Evolutionary conservation across 2,797 vertebrate genomes (phyloP), one percentile per base, ranked within the genome.

Genomic region (Apodemus agrarius): DNA sequence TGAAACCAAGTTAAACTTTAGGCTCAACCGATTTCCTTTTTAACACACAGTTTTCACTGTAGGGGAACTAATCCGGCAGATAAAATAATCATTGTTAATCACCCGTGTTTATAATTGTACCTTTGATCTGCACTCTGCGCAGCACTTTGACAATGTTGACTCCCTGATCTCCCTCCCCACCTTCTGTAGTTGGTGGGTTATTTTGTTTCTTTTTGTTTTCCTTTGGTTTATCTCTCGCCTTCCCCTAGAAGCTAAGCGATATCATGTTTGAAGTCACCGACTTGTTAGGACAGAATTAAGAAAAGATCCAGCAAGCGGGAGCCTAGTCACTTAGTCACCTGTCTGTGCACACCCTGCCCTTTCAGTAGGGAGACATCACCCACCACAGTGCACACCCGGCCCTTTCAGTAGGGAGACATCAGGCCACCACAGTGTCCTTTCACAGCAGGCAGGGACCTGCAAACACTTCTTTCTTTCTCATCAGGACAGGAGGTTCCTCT

Each of bases 71-170:
- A 84, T 92, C 86, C 85, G 83, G 90, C 46, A 90, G 69, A 87
- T 90, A 87, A 96, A 78, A 91, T 76, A 88, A 94, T 90, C 40
- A 87, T 65, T 13, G 46, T 54, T 93, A 91, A 97, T 93, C 95
- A 94, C 43, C 65, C 46, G n/a, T 91, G 88, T 91, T 94, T 91
- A 65, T 94, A 95, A 91, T 92, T 86, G 82, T 83, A 78, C 46
- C 93, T 96, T 94, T 97, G 88, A 97, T 97, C 90, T 89, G 79
- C 0, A 89, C 40, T 54, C 59, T 74, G 57, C 57, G 75, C 89
- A 96, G 34, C 34, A 74, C 85, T 93, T 96, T 94, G 89, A 90
- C 69, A 82, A 46, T 49, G 76, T 90, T 40, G 34, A 86, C 65
- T 89, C 52, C 37, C 90, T 95, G 82, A 75, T 92, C 75, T 90